These are phyloP conservation scores for Agonopterix heracliana DNA, from an alignment of 2,888 invertebrate genomes.

Conservation along the genomic window DNA sequence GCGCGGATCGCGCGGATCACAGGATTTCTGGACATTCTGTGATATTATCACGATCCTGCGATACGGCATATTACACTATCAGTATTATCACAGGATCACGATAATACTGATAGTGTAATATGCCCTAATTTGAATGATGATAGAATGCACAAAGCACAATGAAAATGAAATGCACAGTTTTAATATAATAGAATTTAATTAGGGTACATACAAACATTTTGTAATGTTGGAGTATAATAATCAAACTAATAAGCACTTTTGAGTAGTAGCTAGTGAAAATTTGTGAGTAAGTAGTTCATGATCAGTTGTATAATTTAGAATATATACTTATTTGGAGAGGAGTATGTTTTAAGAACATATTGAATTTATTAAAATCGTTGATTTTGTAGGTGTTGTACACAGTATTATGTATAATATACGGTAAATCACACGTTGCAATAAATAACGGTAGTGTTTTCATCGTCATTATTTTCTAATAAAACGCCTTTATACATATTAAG, in stretches of 20 bases:
- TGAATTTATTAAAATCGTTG: too few species aligned
- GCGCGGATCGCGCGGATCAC: too few species aligned
- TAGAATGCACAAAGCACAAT: neutral
- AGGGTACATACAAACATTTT: constrained; percentile 75
- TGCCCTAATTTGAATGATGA: too few species aligned
- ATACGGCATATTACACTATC: too few species aligned
- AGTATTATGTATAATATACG: too few species aligned
- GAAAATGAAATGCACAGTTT: constrained; percentile 42
- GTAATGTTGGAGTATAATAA: constrained; percentile 73
- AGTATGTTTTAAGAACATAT: constrained; percentile 25
- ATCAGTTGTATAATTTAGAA: constrained; percentile 43
- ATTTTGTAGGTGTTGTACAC: too few species aligned
- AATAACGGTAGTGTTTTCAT: too few species aligned
- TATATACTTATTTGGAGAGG: constrained; percentile 42
- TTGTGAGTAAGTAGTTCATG: constrained; percentile 50
- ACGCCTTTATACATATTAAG: neutral
- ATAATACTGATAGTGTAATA: too few species aligned
- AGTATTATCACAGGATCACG: too few species aligned
- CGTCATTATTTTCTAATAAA: neutral
- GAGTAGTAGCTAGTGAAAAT: constrained; percentile 60
- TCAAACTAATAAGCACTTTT: constrained; percentile 72
- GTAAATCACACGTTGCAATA: too few species aligned
- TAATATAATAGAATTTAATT: constrained; percentile 75
- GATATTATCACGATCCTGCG: too few species aligned
- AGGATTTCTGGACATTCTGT: too few species aligned